Base-by-base conservation (phyloP, 1,140 invertebrate genomes). In the Diprion similis region DNA sequence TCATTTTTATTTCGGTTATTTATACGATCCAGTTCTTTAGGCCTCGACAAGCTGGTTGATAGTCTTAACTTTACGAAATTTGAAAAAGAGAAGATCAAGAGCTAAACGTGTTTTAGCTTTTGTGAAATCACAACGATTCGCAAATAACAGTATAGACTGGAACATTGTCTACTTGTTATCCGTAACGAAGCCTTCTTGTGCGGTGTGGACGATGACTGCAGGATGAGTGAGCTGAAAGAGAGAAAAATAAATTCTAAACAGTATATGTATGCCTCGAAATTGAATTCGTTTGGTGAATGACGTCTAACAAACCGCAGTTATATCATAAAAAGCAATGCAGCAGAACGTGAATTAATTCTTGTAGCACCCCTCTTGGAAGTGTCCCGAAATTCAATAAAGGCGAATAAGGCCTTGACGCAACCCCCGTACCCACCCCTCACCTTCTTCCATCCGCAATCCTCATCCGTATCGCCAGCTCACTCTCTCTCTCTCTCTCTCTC, bases 291-390 rank as follows among this genome's bases (percentile, higher is more conserved):
- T 79, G 79, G 78, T 87, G 85, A 88, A 88, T 88, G 86, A 88
- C 84, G 85, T 81, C 86, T 88, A 88, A 88, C 87, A 87, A 88
- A 87, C 86, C 85, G 83, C 85, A 87, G 85, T 88, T 87, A 87
- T 87, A 87, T 85, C 81, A 82, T 86, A 87, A 88, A 87, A 87
- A 87, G 85, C 85, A 83, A 85, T 87, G 83, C 86, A 86, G 79
- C 82, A 80, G 83, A 83, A 84, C 82, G 85, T 83, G 86, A 87
- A 88, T 88, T 86, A 87, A 88, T 88, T 88, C 82, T 80, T 80
- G 79, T 82, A 76, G 83, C 82, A 78, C 80, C 79, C 80, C 79
- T 78, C 81, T 80, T 85, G 81, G 80, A 85, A 86, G 81, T 78
- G 84, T 79, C 85, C 85, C 83, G 86, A 87, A 88, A 88, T 87